Percentiles rank a stretch among this genome's conserved stretches.
phyloP scores from a whole-genome alignment of 2,888 invertebrate genomes.

The Sympetrum striolatum region DNA sequence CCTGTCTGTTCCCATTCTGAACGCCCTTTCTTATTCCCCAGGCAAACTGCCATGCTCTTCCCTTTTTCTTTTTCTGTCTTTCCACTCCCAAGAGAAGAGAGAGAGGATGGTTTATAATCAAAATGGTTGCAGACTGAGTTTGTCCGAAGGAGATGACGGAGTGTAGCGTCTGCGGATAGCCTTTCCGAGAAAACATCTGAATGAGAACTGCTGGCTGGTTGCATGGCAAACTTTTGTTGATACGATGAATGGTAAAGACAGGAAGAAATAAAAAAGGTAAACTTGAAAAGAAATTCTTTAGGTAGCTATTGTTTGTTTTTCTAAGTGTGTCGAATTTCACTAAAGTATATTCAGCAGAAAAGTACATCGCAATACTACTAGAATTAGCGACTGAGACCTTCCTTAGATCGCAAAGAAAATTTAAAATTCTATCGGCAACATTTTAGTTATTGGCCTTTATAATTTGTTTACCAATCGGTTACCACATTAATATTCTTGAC shows the following conservation, averaged over 20 bases:
- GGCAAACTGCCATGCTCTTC: background rate
- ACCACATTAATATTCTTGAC: no score
- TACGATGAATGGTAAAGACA: background rate
- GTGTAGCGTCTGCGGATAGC: background rate
- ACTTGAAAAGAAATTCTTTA: no score
- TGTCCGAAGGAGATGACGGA: background rate
- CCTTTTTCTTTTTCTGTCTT: background rate
- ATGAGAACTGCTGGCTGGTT: background rate
- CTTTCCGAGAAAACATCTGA: background rate
- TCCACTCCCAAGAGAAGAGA: background rate
- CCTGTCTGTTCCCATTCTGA: slow-evolving; percentile 12
- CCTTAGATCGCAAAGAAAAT: no score
- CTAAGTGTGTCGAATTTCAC: no score
- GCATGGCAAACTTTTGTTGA: background rate
- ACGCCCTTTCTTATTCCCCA: background rate
- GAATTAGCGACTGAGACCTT: no score
- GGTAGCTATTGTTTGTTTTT: no score
- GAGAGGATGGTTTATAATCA: background rate
- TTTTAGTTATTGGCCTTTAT: no score
- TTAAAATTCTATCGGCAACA: no score
- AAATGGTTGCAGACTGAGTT: background rate
- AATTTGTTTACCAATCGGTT: no score
- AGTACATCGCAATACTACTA: no score
- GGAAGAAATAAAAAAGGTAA: background rate
- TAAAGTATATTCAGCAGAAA: no score